phyloP scores from a whole-genome alignment of 2,888 invertebrate species.

The Dyspetes luteomarginatus region DNA sequence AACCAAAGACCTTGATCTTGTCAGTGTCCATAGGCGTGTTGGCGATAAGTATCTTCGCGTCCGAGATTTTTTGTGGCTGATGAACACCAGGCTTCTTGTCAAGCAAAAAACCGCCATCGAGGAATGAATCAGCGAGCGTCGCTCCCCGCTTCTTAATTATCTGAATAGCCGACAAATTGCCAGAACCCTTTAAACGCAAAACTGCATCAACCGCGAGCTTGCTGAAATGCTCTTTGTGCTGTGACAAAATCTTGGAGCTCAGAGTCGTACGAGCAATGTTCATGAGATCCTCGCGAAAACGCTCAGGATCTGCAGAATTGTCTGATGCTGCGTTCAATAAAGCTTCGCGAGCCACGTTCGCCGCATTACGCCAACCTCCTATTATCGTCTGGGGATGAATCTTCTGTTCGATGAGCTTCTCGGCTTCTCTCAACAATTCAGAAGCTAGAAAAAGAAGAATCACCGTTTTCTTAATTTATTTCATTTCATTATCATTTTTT shows the following conservation, averaged over 20 bases:
- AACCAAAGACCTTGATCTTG: conserved; percentile 99
- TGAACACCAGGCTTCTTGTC: conserved; percentile 99
- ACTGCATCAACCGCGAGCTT: conserved; percentile 98
- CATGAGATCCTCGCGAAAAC: conserved; percentile 94
- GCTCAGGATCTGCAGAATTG: conserved; percentile 91
- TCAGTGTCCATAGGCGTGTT: conserved; percentile 99
- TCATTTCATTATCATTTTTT: too few relatives aligned
- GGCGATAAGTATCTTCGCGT: conserved; percentile 98
- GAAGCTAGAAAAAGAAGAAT: conserved; percentile 87
- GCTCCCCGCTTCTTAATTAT: conserved; percentile 99
- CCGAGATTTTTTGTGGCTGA: conserved; percentile 97
- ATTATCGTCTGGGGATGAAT: conserved; percentile 99
- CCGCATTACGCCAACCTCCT: conserved; percentile 96
- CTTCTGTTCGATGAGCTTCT: conserved; percentile 95
- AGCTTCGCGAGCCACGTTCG: conserved; percentile 92
- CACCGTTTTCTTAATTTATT: too few relatives aligned
- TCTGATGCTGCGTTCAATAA: conserved; percentile 91
- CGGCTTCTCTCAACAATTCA: conserved; percentile 97
- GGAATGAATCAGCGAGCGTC: conserved; percentile 96
- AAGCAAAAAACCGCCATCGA: conserved; percentile 97
- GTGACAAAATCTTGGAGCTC: conserved; percentile 98
- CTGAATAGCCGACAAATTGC: conserved; percentile 97
- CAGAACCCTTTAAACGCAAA: conserved; percentile 96
- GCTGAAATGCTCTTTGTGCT: conserved; percentile 98
- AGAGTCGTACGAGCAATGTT: conserved; percentile 99